Evolutionary conservation across 2,797 vertebrate genomes (phyloP), one percentile per base, ranked within the genome.

Genomic region (Myripristis jacobus): DNA sequence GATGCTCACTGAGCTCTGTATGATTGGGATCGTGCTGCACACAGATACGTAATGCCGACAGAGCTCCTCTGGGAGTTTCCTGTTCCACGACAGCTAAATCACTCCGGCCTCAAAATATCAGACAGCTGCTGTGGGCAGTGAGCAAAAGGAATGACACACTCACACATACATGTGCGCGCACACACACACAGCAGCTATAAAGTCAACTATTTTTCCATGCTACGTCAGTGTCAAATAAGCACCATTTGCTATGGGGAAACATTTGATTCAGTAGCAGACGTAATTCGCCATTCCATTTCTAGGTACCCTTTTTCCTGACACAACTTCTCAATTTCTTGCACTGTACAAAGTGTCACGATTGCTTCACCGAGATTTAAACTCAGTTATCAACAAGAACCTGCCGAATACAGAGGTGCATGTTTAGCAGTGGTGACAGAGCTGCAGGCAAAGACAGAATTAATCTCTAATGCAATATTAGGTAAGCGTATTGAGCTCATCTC

Each of bases 31-130:
- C 59, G 16, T 62, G 57, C 74, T 83, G 53, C 69, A 64, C 73
- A 79, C 73, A 79, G 75, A 86, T 72, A 60, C 36, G 44, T 50
- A 60, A 25, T 85, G 67, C 68, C 85, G 81, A 59, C 81, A 80
- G 47, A 79, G 66, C 54, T 86, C 77, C 80, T 50, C 27, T 27
- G 85, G 89, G 90, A 90, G 74, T 89, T 92, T 89, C 78, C 80
- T 73, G 63, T 86, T 91, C 85, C 87, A 87, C 73, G 75, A 68
- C 87, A 85, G 88, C 69, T 85, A 89, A 92, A 92, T 91, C 83
- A 73, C 66, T 79, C 80, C 73, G 78, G 74, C 87, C 90, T 90
- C 81, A 88, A 92, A 92, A 91, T 93, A 88, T 83, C 88, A 88
- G 85, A 88, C 92, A 91, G 88, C 89, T 90, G 88, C 82, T 86